These are phyloP conservation scores for Micrasema longulum DNA, from an alignment of 1,140 invertebrate species.

Conservation along the genomic window DNA sequence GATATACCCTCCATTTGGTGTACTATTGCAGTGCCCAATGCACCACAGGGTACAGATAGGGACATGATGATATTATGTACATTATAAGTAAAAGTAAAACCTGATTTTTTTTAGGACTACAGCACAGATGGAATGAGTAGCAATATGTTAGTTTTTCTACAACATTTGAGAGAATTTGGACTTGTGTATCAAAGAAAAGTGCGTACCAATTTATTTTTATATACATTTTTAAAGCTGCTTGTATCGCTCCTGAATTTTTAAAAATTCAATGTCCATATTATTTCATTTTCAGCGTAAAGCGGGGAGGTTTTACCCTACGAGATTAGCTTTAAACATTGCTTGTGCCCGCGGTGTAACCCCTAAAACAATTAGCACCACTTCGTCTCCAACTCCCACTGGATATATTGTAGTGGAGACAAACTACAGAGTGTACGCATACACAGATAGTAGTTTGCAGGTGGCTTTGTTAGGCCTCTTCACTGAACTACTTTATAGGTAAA, in stretches of 20 bases:
- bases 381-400: slow-evolving; percentile 69
- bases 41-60: too few relatives aligned
- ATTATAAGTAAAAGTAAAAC: too few relatives aligned
- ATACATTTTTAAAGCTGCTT: too few relatives aligned
- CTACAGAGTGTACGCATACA: slow-evolving; percentile 97
- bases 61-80: too few relatives aligned
- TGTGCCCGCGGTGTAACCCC: slow-evolving; percentile 63
- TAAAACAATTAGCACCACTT: slow-evolving; percentile 50
- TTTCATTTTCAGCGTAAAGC: slow-evolving; percentile 77
- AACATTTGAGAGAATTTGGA: slow-evolving; percentile 96
- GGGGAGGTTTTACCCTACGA: slow-evolving; percentile 94
- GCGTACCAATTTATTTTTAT: slow-evolving; percentile 36
- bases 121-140: slow-evolving; percentile 94
- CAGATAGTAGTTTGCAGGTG: slow-evolving; percentile 92
- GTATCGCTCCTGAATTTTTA: too few relatives aligned
- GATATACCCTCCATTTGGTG: too few relatives aligned
- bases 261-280: neutral
- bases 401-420: slow-evolving; percentile 98
- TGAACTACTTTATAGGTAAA: slow-evolving; percentile 87
- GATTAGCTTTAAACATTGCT: slow-evolving; percentile 90
- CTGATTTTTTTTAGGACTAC: slow-evolving; percentile 84
- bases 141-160: slow-evolving; percentile 89
- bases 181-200: slow-evolving; percentile 96
- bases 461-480: slow-evolving; percentile 92
- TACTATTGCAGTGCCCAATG: too few relatives aligned